These are phyloP conservation scores for Caenorhabditis inopinata DNA, from an alignment of 1,140 invertebrate species.

Conservation along the genomic window DNA sequence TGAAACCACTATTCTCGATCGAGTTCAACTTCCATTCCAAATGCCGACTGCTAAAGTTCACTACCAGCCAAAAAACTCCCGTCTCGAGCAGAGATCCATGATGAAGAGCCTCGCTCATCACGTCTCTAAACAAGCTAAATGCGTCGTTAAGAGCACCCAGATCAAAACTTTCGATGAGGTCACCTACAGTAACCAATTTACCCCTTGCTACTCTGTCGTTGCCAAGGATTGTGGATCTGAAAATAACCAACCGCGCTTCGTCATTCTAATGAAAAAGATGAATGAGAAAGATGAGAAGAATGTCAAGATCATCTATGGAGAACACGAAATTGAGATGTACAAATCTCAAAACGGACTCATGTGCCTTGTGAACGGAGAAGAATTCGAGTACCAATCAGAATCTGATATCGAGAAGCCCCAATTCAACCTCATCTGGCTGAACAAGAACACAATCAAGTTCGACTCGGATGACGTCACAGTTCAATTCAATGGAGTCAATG, in stretches of 20 bases:
- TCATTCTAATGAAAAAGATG: constrained; percentile 42
- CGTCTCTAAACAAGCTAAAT: constrained; percentile 16
- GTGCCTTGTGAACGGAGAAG: constrained; percentile 43
- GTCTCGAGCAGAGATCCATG: background rate
- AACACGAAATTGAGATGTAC: constrained; percentile 33
- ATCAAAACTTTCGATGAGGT: constrained; percentile 44
- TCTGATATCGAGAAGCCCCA: background rate
- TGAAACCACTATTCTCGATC: background rate
- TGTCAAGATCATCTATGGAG: constrained; percentile 33
- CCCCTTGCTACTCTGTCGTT: constrained; percentile 40
- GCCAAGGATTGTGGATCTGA: constrained; percentile 45
- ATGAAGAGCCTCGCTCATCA: background rate
- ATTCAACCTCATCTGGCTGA: background rate
- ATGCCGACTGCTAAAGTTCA: constrained; percentile 24
- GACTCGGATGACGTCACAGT: constrained; percentile 38
- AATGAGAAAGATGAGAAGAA: constrained; percentile 39
- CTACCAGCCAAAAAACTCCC: background rate
- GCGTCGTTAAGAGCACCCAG: constrained; percentile 36
- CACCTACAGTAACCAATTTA: constrained; percentile 36
- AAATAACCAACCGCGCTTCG: constrained; percentile 35
- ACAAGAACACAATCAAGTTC: constrained; percentile 8
- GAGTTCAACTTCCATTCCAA: constrained; percentile 34
- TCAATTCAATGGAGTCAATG: constrained; percentile 41
- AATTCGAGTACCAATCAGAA: constrained; percentile 18
- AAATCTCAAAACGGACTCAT: constrained; percentile 17